These are phyloP conservation scores for Gymnoscelis rufifasciata DNA, from an alignment of 2,888 invertebrate genomes.

Conservation along the genomic window DNA sequence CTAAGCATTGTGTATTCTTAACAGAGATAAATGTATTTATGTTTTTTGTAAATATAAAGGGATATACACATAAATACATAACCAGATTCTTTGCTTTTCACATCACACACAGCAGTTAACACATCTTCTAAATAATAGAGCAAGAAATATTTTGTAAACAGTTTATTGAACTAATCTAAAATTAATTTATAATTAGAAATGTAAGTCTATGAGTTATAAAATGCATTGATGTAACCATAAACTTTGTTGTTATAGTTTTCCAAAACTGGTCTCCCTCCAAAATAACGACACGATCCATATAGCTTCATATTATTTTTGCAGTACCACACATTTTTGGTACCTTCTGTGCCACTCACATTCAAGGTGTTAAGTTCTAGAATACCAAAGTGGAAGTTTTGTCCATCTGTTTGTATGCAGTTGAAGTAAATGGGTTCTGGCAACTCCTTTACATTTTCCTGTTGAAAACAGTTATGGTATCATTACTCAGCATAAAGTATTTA, in stretches of 20 bases:
- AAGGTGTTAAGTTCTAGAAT: constrained; percentile 91
- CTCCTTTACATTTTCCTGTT: constrained; percentile 79
- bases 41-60: constrained; percentile 77
- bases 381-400: constrained; percentile 87
- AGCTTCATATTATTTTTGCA: constrained; percentile 81
- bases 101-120: constrained; percentile 3
- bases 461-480: too few species aligned
- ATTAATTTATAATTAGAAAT: constrained; percentile 23
- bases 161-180: constrained; percentile 40
- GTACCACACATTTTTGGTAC: constrained; percentile 90
- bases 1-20: constrained; percentile 70
- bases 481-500: too few species aligned
- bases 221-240: constrained; percentile 86
- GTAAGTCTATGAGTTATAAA: constrained; percentile 83
- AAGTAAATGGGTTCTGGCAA: constrained; percentile 88
- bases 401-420: constrained; percentile 91
- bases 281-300: constrained; percentile 82
- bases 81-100: constrained; percentile 40
- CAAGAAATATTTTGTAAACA: constrained; percentile 28
- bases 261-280: constrained; percentile 81
- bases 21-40: constrained; percentile 70
- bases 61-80: constrained; percentile 75
- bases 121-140: constrained; percentile 29
- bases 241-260: constrained; percentile 89
- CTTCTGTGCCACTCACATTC: constrained; percentile 78